phyloP scores from a whole-genome alignment of 2,113 vertebrate species.

The Syngnathus scovelli region DNA sequence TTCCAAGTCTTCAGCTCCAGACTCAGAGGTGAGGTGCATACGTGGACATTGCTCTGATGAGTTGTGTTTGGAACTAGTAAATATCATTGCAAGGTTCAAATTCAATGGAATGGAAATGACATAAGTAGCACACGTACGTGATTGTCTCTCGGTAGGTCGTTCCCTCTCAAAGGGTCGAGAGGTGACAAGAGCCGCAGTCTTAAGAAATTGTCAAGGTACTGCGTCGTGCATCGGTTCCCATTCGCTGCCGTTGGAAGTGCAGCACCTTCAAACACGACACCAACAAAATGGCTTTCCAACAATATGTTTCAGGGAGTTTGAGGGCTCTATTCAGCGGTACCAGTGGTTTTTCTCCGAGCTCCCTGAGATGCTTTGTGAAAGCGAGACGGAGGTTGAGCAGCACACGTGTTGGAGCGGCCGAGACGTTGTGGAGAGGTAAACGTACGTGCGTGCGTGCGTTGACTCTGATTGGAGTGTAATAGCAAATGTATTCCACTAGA shows the following conservation, averaged over 20 bases:
- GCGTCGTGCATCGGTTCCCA: conserved; percentile 1
- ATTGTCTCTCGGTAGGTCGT: conserved; percentile 67
- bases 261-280: not conserved
- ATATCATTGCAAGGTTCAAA: not conserved
- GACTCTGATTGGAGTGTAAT: conserved; percentile 26
- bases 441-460: not conserved
- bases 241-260: not conserved
- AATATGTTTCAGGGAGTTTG: conserved; percentile 76
- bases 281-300: not conserved
- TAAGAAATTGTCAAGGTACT: conserved; percentile 86
- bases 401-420: conserved; percentile 86
- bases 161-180: conserved; percentile 83
- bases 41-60: not conserved
- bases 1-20: conserved; percentile 20
- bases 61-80: not conserved
- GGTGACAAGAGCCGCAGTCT: conserved; percentile 83
- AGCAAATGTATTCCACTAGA: conserved; percentile 40
- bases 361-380: conserved; percentile 84
- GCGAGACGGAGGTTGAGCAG: conserved; percentile 81
- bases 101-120: too few species aligned
- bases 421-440: conserved; percentile 85
- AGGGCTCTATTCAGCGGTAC: conserved; percentile 81
- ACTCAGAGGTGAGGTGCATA: conserved; percentile 45
- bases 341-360: conserved; percentile 79
- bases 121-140: not conserved